Evolutionary conservation across 2,113 vertebrate species (phyloP).

Genomic region (Camelus bactrianus): DNA sequence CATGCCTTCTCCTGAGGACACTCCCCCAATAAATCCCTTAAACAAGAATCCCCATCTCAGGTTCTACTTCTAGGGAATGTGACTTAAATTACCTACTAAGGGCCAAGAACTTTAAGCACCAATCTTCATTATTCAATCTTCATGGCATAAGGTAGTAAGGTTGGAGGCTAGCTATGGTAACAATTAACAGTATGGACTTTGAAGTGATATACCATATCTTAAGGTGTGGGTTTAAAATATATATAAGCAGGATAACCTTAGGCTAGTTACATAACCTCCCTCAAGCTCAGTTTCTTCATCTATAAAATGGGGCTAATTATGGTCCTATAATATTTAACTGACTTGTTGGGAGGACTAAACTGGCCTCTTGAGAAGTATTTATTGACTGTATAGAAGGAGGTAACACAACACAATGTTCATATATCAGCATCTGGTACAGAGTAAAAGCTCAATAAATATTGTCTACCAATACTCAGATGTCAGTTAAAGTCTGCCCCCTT

Average conservation of each 20-base stretch:
- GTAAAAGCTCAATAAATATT: not conserved
- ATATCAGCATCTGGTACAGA: not conserved
- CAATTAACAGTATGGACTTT: constrained; percentile 10
- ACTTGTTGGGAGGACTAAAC: not conserved
- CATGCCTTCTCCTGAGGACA: not conserved
- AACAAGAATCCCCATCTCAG: not conserved
- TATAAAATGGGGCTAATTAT: not conserved
- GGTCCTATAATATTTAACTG: not conserved
- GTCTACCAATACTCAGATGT: not conserved
- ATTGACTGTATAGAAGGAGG: not conserved
- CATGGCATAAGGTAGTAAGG: not conserved
- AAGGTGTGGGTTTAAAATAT: not conserved
- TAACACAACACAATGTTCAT: not conserved
- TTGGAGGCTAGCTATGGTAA: not conserved
- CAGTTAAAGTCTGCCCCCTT: not conserved
- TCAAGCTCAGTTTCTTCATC: constrained; percentile 2
- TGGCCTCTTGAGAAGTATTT: not conserved
- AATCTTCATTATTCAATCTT: constrained; percentile 12
- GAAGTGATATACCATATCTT: not conserved
- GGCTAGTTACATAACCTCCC: not conserved
- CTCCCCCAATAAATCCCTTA: not conserved
- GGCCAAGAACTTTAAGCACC: constrained; percentile 28
- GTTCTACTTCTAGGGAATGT: constrained; percentile 27
- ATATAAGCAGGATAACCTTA: not conserved
- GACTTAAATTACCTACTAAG: not conserved